phyloP scores from a whole-genome alignment of 2,113 vertebrate species.

The Pongo abelii region DNA sequence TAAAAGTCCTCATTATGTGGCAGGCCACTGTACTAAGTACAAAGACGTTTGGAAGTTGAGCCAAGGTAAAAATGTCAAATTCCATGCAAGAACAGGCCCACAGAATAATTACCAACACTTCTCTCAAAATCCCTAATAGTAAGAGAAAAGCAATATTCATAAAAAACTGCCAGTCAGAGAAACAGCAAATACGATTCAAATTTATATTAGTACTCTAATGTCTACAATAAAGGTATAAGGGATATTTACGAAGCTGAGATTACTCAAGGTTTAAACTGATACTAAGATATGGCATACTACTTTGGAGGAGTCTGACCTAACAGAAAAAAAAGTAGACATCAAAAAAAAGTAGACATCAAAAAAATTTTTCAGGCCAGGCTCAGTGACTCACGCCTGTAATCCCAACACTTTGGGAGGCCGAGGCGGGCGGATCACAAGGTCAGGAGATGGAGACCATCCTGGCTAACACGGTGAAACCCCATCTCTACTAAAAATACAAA shows the following conservation, averaged over 20 bases:
- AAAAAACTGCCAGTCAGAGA: neutral
- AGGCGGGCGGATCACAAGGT: too few species aligned
- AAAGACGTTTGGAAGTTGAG: neutral
- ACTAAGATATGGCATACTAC: neutral
- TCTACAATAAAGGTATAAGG: neutral
- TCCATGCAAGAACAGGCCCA: neutral
- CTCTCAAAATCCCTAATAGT: neutral
- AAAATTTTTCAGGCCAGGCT: neutral
- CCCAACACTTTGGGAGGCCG: too few species aligned
- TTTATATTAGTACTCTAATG: neutral
- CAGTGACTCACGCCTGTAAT: too few species aligned
- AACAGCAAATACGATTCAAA: neutral
- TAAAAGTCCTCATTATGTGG: conserved; percentile 47
- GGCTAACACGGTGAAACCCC: too few species aligned
- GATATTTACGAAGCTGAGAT: neutral
- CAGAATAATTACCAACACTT: neutral
- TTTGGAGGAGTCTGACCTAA: neutral
- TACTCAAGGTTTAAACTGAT: neutral
- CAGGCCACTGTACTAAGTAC: neutral
- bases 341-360: neutral
- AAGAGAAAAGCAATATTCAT: neutral
- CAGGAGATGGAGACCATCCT: too few species aligned
- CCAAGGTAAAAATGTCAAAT: neutral
- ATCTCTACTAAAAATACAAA: too few species aligned
- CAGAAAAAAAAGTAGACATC: neutral